Evolutionary conservation across 2,113 vertebrate genomes (phyloP).

Genomic region (Phalacrocorax aristotelis): DNA sequence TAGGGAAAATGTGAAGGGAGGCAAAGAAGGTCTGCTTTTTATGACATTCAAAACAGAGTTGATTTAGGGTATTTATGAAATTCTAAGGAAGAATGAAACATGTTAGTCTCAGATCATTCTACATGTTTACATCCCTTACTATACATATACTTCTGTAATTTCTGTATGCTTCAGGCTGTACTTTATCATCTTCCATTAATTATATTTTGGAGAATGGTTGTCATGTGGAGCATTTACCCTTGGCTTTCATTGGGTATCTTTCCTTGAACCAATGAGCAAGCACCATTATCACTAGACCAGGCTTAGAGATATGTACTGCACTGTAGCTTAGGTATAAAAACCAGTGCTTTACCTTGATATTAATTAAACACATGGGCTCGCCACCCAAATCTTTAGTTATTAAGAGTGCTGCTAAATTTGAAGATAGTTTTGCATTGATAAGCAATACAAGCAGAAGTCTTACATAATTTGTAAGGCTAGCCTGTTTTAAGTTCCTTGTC

Average conservation of each 20-base stretch:
- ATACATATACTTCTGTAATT: background rate
- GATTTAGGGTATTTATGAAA: background rate
- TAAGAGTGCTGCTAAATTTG: background rate
- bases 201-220: background rate
- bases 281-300: background rate
- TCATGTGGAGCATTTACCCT: background rate
- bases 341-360: background rate
- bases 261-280: background rate
- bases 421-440: background rate
- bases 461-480: background rate
- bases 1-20: background rate
- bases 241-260: background rate
- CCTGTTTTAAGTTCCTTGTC: background rate
- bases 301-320: background rate
- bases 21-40: background rate
- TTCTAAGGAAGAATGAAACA: background rate
- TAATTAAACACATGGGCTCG: background rate
- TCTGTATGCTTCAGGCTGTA: background rate
- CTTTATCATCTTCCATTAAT: background rate
- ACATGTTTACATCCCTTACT: background rate
- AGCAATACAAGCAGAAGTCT: background rate
- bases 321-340: background rate
- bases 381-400: background rate
- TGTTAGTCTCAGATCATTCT: background rate
- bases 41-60: background rate